Base-by-base conservation (phyloP, 2,888 invertebrate species). In the Matsumyia berberina region DNA sequence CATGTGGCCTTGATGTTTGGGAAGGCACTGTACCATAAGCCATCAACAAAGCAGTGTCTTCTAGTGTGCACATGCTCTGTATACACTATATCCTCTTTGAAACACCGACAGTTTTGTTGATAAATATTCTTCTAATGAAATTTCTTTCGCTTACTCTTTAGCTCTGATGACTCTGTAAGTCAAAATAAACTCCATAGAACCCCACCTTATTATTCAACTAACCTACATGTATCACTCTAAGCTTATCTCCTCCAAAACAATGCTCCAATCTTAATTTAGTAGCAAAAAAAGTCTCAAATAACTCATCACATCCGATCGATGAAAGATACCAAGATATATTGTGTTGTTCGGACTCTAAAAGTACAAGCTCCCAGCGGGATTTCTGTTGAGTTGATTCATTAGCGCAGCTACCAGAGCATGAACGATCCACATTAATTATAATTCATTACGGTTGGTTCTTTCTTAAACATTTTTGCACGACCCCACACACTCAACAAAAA, bases 321-420 rank as follows among this genome's bases (percentile, higher is more conserved):
- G 85, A 80, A 74, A 85, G 80, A 42, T 70, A 80, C 70, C 51
- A 85, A 74, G 85, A 85, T 58, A 74, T 51, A 80, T 85, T 55
- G 85, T 55, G 85, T 64, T 80, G 66, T 64, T 80, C 73, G 58
- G 58, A 74, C 42, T 80, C 74, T 73, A 73, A 69, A 76, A 85
- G 70, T 69, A 74, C 80, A 80, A 66, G 64, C 69, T 64, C 85
- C 3, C 85, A 85, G 80, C 80, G 37, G 80, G 74, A 76, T 70
- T 80, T 76, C 74, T 80, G 85, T 74, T 76, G 64, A 74, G 69
- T 80, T 85, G 85, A 85, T 85, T 85, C 73, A 80, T 85, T 70
- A 85, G 49, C 74, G 70, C 66, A 55, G 74, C 74, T 80, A 74
- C 66, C 79, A 74, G 70, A 64, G 70, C 85, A 85, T 70, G 74